Conservation (phyloP, 2,113 vertebrate genomes). For the Macaca mulatta region DNA sequence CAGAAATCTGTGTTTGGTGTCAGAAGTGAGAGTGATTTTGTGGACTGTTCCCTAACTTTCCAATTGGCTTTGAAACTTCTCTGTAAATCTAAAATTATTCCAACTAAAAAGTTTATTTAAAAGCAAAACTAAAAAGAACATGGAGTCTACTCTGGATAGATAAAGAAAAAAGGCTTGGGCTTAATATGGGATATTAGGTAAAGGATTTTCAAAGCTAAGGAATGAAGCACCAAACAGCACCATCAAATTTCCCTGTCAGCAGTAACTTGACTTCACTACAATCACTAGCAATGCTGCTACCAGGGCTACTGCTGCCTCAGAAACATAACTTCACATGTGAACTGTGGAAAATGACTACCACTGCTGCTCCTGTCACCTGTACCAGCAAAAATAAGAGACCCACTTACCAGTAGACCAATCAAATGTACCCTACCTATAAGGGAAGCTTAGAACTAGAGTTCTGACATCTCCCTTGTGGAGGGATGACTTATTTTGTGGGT, state of each 20-base stretch:
- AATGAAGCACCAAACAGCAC: not conserved
- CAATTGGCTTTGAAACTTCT: not conserved
- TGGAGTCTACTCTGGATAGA: not conserved
- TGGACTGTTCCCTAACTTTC: not conserved
- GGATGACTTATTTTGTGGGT: not conserved
- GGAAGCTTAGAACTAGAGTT: not conserved
- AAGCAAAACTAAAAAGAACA: not conserved
- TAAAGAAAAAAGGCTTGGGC: not conserved
- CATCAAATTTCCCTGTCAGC: not conserved
- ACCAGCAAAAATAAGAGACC: not conserved
- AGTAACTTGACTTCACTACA: not conserved
- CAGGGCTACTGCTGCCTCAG: not conserved
- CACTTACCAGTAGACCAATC: not conserved
- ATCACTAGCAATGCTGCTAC: too few relatives aligned
- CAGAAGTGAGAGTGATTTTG: not conserved
- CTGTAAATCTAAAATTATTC: not conserved
- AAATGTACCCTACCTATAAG: not conserved
- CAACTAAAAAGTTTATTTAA: slow-evolving; percentile 14
- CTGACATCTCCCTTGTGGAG: not conserved
- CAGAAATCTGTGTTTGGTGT: not conserved
- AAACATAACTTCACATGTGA: not conserved
- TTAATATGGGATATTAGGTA: not conserved
- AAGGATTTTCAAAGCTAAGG: not conserved
- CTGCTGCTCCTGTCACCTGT: not conserved
- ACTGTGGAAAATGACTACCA: not conserved